Evolutionary conservation across 1,140 invertebrate species (phyloP), one percentile per base, ranked within the genome.

Genomic region (Sinonovacula constricta): DNA sequence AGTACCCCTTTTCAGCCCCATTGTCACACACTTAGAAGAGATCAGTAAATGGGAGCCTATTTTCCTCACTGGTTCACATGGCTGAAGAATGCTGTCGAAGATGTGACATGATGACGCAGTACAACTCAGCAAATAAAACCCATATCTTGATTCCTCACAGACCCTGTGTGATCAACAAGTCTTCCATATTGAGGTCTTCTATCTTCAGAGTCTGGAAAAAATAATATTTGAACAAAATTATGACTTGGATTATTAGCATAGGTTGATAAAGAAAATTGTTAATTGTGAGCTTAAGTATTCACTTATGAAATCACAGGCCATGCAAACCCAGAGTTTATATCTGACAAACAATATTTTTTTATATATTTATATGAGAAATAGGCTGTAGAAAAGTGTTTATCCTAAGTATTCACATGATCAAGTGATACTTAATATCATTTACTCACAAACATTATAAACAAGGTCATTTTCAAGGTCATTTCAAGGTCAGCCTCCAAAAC

Each of bases 201-300:
- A 87, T 85, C 72, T 84, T 87, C 34, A 87, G 70, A 15, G 80
- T 82, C 85, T 87, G 82, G 56, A 84, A 69, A 66, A 45, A 68
- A 49, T 18, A 30, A 24, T 56, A 45, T n/a, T 49, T 51, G n/a
- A 18, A 57, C 36, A 74, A 28, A 12, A 39, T 36, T 24, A 28
- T 36, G 26, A 67, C 7, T 30, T 31, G 12, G 18, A 45, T 54
- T 53, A 56, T 15, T 53, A 30, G 2, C 31, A 65, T 53, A 33
- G 2, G 24, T 10, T 28, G 1, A 51, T 18, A 36, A 15, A 15
- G 45, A 60, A 10, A 74, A 65, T 28, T 12, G n/a, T 30, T 15
- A 33, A 22, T 2, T 33, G 2, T 59, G 15, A 57, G 7, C 22
- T 22, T 22, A 22, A 53, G 14, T 70, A 28, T 33, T 3, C 7